A percentile compares a stretch with the other conserved stretches of the same genome.
phyloP scores from a whole-genome alignment of 1,140 invertebrate genomes.

The Scaptomyza pallida region DNA sequence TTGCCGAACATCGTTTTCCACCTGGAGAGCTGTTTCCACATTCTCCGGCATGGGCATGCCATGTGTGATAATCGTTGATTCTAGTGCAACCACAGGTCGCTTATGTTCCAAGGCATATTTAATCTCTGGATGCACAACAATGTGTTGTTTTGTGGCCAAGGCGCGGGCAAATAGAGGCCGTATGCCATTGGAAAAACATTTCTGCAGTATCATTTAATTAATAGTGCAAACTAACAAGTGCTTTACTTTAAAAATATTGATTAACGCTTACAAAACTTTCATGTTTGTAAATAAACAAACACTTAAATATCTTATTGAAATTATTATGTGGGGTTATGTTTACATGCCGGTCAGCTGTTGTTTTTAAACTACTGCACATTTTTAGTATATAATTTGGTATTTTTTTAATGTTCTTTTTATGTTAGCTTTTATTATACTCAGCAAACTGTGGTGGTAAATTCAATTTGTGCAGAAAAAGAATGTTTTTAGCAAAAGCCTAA shows the following conservation, averaged over 20 bases:
- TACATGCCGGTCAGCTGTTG: slow-evolving; percentile 16
- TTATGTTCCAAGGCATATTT: slow-evolving; percentile 51
- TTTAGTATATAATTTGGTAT: slow-evolving; percentile 3
- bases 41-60: slow-evolving; percentile 98
- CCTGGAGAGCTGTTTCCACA: slow-evolving; percentile 91
- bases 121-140: slow-evolving; percentile 69
- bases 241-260: neutral
- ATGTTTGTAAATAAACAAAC: neutral
- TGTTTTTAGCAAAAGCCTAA: neutral
- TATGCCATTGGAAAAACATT: neutral
- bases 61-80: slow-evolving; percentile 99
- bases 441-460: too few species aligned
- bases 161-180: slow-evolving; percentile 1
- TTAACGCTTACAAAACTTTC: neutral
- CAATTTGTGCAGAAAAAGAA: too few species aligned
- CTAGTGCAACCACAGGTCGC: slow-evolving; percentile 92
- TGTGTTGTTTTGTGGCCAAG: slow-evolving; percentile 27
- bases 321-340: slow-evolving; percentile 19
- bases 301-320: neutral
- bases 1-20: slow-evolving; percentile 91
- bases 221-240: neutral
- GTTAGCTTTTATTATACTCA: too few species aligned
- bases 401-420: slow-evolving; percentile 5
- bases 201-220: slow-evolving; percentile 16
- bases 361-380: neutral